A percentile compares a stretch with the other conserved stretches of the same genome.
Evolutionary conservation across 2,888 invertebrate genomes (phyloP).

Genomic region (Gibbula magus): DNA sequence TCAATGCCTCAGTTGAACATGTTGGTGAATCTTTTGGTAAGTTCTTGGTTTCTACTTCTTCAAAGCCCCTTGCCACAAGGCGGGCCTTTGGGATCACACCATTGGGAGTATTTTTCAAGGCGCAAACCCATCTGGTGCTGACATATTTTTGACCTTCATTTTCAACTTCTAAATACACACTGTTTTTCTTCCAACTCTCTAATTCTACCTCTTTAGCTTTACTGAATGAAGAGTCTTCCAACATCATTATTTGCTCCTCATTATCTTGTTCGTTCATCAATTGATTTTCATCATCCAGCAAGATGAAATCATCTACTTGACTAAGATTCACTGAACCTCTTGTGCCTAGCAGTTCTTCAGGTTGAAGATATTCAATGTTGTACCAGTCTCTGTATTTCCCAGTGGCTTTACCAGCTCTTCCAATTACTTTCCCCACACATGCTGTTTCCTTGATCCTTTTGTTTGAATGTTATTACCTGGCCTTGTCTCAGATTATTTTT

Average conservation of each 20-base stretch:
- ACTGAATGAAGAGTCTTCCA: neutral
- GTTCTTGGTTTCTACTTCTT: constrained; percentile 1
- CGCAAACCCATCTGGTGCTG: constrained; percentile 23
- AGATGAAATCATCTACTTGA: too few species aligned
- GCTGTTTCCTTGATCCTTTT: neutral
- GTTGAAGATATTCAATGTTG: constrained; percentile 18
- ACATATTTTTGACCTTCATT: neutral
- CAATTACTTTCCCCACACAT: neutral
- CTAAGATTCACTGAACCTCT: too few species aligned
- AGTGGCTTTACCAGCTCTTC: constrained; percentile 36
- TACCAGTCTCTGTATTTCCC: constrained; percentile 38
- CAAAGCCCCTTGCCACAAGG: constrained; percentile 29
- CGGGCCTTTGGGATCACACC: constrained; percentile 25
- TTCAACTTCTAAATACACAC: constrained; percentile 21
- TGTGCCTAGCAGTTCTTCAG: neutral
- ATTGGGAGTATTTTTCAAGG: neutral
- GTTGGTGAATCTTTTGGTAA: constrained; percentile 24
- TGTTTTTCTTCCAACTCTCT: neutral
- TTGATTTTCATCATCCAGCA: neutral
- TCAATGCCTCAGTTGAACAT: constrained; percentile 3
- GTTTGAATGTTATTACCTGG: neutral
- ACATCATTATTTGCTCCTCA: too few species aligned
- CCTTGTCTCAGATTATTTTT: too few species aligned
- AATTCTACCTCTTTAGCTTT: neutral
- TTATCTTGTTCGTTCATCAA: too few species aligned